Conservation (phyloP, 2,113 vertebrate genomes). For the Proterorhinus semilunaris region DNA sequence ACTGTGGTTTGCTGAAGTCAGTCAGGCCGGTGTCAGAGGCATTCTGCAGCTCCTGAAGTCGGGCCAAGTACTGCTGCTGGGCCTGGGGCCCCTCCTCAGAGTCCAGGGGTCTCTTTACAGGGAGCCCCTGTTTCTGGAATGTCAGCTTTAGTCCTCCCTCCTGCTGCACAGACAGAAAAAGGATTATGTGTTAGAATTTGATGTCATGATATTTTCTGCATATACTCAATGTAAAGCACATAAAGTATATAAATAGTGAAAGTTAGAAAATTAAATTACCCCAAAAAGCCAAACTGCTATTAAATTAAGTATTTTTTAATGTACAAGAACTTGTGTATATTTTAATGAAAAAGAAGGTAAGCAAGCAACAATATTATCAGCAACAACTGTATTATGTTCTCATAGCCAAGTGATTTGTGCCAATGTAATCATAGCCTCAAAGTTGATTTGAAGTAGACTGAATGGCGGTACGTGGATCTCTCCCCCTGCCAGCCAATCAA, state of each 20-base stretch:
- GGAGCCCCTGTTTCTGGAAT: slow-evolving; percentile 96
- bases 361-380: too few relatives aligned
- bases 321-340: too few relatives aligned
- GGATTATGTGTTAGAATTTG: neutral
- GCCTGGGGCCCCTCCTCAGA: slow-evolving; percentile 84
- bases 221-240: slow-evolving; percentile 5
- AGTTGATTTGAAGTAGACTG: slow-evolving; percentile 64
- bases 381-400: slow-evolving; percentile 39
- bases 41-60: slow-evolving; percentile 90
- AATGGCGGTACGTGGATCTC: slow-evolving; percentile 58
- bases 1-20: slow-evolving; percentile 85
- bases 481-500: slow-evolving; percentile 83
- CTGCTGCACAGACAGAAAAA: slow-evolving; percentile 71
- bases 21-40: slow-evolving; percentile 89
- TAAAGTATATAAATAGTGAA: too few relatives aligned
- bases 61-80: slow-evolving; percentile 93
- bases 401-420: slow-evolving; percentile 60
- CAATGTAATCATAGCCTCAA: slow-evolving; percentile 60
- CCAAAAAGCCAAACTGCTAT: slow-evolving; percentile 51
- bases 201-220: neutral
- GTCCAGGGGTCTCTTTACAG: slow-evolving; percentile 90
- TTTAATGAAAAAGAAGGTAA: too few relatives aligned
- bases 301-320: neutral
- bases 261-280: neutral
- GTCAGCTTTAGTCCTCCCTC: slow-evolving; percentile 98